Base-by-base conservation (phyloP, 1,140 invertebrate genomes). In the Aphaenogaster rudis region DNA sequence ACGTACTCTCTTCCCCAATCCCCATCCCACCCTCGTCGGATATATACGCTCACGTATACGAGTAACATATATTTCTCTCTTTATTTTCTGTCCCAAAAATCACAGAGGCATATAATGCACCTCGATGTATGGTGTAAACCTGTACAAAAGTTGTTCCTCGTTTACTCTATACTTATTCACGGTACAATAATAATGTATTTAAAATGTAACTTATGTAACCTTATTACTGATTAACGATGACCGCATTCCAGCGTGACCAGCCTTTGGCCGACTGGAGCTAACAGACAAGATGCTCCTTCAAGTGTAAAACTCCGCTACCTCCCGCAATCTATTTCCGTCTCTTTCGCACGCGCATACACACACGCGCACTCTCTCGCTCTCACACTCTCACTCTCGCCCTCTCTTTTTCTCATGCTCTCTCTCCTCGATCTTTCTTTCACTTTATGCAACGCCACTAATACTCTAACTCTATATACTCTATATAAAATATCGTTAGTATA, bases 401-500 rank as follows among this genome's bases (percentile, higher is more conserved):
- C 45, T 52, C 77, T 74, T 15, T 54, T 33, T 82, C 54, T 71
- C 74, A 17, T 21, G 15, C 48, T 78, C 50, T 74, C 39, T 81
- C 64, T 33, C 59, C 17, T 39, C 79, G 69, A 90, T 93, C 92
- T 91, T 86, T 85, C 78, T 85, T 88, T 74, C 88, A 89, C 89
- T 84, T 28, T 94, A 92, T 92, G 91, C 92, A 93, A 93, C 94
- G 92, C 90, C 89, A 93, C 94, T 95, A 95, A 95, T 95, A 94
- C 84, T 94, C 94, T 95, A 95, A 94, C 94, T 76, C 33, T 95
- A 95, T 95, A 95, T 95, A 95, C 93, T 95, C 94, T 95, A 95
- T 95, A 95, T 95, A 95, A 95, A 95, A 95, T 95, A 95, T 95
- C 91, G 94, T 95, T 95, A 95, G 94, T 95, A 94, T 94, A 95